Conservation (phyloP, 2,888 invertebrate genomes). For the Patella depressa region DNA sequence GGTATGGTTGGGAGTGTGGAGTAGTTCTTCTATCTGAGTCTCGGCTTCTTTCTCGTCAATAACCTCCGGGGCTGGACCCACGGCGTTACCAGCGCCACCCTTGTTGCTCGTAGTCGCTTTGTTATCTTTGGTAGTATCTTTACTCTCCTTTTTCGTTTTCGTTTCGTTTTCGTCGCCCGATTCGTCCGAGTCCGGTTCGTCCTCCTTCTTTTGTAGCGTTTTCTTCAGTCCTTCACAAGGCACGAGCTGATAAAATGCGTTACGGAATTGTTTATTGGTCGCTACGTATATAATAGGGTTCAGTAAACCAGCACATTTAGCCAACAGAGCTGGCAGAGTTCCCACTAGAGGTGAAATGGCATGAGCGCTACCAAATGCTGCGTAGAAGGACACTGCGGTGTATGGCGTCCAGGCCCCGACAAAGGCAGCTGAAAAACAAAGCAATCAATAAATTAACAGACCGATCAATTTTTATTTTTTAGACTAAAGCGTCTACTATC, state of each 20-base stretch:
- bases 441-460: too few relatives aligned
- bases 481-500: too few relatives aligned
- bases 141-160: conserved; percentile 8
- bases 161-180: conserved; percentile 32
- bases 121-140: neutral
- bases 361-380: conserved; percentile 45
- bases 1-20: neutral
- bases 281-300: conserved; percentile 61
- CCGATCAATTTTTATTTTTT: too few relatives aligned
- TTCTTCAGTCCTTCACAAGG: conserved; percentile 38
- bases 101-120: conserved; percentile 11
- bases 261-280: conserved; percentile 56
- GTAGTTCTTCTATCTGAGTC: neutral
- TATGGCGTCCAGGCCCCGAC: conserved; percentile 60
- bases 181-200: conserved; percentile 28
- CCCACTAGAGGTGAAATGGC: conserved; percentile 41
- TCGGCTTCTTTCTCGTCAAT: neutral
- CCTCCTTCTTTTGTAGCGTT: conserved; percentile 26
- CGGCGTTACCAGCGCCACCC: conserved; percentile 8
- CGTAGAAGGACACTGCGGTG: conserved; percentile 55
- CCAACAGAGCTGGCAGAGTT: conserved; percentile 51
- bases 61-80: conserved; percentile 11
- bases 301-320: conserved; percentile 57
- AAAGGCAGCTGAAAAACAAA: conserved; percentile 43
- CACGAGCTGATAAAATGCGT: conserved; percentile 43